phyloP scores from a whole-genome alignment of 2,888 invertebrate species.

The Agonopterix subpropinquella region DNA sequence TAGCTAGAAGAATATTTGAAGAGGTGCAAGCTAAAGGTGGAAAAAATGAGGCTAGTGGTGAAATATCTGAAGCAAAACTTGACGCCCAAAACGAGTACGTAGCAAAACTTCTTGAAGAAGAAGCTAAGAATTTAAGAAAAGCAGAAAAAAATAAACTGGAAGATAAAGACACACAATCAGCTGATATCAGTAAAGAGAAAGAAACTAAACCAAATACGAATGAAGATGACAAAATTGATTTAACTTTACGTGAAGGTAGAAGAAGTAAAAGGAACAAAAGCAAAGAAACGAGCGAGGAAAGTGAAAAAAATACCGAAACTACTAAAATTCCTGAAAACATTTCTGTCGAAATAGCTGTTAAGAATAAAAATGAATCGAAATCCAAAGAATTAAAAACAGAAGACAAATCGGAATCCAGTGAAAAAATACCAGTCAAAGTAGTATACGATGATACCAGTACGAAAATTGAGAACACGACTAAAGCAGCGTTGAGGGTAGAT shows the following conservation, averaged over 20 bases:
- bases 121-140: constrained; percentile 26
- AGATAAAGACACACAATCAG: constrained; percentile 1
- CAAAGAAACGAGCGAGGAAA: constrained; percentile 4
- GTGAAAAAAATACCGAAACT: not conserved
- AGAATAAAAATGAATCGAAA: too few relatives aligned
- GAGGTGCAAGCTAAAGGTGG: constrained; percentile 30
- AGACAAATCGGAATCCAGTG: too few relatives aligned
- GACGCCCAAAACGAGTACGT: constrained; percentile 41
- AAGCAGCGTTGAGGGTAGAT: not conserved
- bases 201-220: constrained; percentile 2
- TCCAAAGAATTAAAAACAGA: too few relatives aligned
- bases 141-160: not conserved
- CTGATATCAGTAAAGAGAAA: not conserved
- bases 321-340: not conserved
- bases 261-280: constrained; percentile 12
- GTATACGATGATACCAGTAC: constrained; percentile 12
- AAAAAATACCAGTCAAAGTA: constrained; percentile 18
- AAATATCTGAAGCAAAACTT: constrained; percentile 36
- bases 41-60: constrained; percentile 20
- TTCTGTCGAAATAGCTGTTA: not conserved
- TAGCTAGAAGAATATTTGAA: constrained; percentile 47
- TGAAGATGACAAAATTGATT: constrained; percentile 17
- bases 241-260: constrained; percentile 15
- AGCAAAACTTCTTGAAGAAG: constrained; percentile 39
- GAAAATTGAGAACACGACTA: too few relatives aligned